Evolutionary conservation across 1,140 invertebrate genomes (phyloP).

Genomic region (Portunus trituberculatus): DNA sequence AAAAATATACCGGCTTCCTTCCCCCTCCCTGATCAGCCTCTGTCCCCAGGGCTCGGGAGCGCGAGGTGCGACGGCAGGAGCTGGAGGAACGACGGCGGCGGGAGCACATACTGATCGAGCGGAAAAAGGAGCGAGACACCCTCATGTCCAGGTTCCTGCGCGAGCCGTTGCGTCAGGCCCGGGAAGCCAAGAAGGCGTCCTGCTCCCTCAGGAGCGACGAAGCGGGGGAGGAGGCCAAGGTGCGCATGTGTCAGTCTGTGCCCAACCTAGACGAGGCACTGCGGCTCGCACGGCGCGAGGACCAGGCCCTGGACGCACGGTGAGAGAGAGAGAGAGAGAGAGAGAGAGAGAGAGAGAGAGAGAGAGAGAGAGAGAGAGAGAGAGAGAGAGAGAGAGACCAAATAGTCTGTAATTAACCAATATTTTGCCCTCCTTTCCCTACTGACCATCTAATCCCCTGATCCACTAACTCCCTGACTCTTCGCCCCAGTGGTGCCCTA

Average conservation of each 20-base stretch:
- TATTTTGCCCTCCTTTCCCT: not conserved
- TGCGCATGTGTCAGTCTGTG: conserved; percentile 51
- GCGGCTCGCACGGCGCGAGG: conserved; percentile 37
- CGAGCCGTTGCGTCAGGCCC: conserved; percentile 59
- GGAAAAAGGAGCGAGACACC: conserved; percentile 53
- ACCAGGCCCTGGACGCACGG: conserved; percentile 53
- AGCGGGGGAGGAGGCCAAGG: not conserved
- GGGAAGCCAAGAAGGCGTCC: conserved; percentile 26
- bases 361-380: not conserved
- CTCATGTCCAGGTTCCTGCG: conserved; percentile 65
- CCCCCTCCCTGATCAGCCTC: not conserved
- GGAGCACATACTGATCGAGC: conserved; percentile 48
- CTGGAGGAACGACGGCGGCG: conserved; percentile 67
- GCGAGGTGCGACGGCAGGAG: conserved; percentile 49
- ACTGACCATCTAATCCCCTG: too few species aligned
- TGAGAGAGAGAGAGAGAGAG: not conserved
- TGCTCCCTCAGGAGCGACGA: not conserved
- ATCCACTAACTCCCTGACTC: not conserved
- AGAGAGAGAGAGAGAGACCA: not conserved
- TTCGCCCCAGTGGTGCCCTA: not conserved
- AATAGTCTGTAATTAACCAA: not conserved
- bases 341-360: not conserved
- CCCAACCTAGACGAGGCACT: conserved; percentile 60
- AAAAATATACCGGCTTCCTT: not conserved
- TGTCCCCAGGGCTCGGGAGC: conserved; percentile 45